Base-by-base conservation (phyloP, 2,888 invertebrate species). In the Blastobasis lacticolella region DNA sequence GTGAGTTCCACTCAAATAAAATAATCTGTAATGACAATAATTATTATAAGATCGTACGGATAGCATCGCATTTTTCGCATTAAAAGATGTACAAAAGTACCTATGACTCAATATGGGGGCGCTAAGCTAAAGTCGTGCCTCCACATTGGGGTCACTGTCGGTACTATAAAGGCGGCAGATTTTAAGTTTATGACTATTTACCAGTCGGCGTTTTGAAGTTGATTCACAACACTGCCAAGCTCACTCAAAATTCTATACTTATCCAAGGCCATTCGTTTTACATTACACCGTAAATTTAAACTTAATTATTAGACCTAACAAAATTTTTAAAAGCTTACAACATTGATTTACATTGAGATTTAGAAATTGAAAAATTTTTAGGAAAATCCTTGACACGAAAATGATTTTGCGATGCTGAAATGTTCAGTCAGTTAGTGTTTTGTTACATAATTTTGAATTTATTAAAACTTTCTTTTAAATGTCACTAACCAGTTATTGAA, bases 121-220 rank as follows among this genome's bases (percentile, higher is more conserved):
- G 3, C 41, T 41, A 41, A 2, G 41, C 9, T 8, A 41, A 41
- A 41, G 4, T 41, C 7, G 7, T 41, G 8, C 9, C 7, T 8
- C 41, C 7, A 8, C 41, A 10, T 9, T 10, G 10, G 10, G 10
- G 37, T 38, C 10, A 48, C 5, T 46, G 50, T 48, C 37, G 37
- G 43, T 48, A 6, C 8, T 10, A 37, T 3, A 37, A 6, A 48
- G 38, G 37, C 23, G 9, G 10, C 40, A 47, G 6, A 38, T 36
- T 47, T 43, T 43, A 9, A 37, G 23, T 23, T 23, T 23, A 23
- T 23, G 23, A 38, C 48, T 36, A 60, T 74, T 73, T 64, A 88
- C 88, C 88, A 88, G 60, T 88, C 84, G 42, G 83, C 85, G 61
- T 77, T 85, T 52, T 87, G 76, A 38, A 88, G 67, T 64, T 87